These are phyloP conservation scores for Cyprinodon diabolis DNA, from an alignment of 2,797 vertebrate species.

Conservation along the genomic window DNA sequence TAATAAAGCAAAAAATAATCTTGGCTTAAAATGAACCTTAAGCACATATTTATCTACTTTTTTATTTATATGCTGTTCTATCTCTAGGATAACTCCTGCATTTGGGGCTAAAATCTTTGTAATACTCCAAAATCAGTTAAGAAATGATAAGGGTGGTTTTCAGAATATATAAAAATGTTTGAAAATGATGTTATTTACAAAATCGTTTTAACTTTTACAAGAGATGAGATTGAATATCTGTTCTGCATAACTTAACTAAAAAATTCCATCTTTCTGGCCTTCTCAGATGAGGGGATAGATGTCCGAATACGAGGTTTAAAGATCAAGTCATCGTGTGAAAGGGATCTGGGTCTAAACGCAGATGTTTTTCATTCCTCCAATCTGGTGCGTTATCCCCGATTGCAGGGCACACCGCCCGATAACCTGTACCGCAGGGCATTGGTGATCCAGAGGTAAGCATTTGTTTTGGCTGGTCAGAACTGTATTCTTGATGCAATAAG, in stretches of 20 bases:
- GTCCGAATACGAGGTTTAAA: conserved; percentile 95
- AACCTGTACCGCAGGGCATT: conserved; percentile 91
- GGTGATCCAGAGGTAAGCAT: conserved; percentile 89
- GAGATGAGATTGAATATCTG: not conserved
- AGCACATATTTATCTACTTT: not conserved
- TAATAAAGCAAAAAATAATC: not conserved
- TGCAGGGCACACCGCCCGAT: conserved; percentile 92
- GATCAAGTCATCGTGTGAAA: conserved; percentile 94
- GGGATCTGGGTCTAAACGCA: conserved; percentile 92
- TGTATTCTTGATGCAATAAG: not conserved
- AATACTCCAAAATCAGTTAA: not conserved
- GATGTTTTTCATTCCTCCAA: conserved; percentile 94
- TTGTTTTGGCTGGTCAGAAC: not conserved
- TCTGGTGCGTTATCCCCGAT: conserved; percentile 93
- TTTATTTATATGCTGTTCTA: not conserved
- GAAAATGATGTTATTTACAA: not conserved
- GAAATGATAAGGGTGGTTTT: not conserved
- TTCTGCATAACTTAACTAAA: not conserved
- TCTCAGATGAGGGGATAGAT: conserved; percentile 93
- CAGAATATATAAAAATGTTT: not conserved
- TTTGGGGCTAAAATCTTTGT: not conserved
- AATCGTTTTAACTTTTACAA: not conserved
- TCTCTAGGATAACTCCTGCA: not conserved
- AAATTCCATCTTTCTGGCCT: not conserved
- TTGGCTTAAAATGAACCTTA: not conserved